Conservation (phyloP, 2,888 invertebrate genomes). For the Drosophila putrida region DNA sequence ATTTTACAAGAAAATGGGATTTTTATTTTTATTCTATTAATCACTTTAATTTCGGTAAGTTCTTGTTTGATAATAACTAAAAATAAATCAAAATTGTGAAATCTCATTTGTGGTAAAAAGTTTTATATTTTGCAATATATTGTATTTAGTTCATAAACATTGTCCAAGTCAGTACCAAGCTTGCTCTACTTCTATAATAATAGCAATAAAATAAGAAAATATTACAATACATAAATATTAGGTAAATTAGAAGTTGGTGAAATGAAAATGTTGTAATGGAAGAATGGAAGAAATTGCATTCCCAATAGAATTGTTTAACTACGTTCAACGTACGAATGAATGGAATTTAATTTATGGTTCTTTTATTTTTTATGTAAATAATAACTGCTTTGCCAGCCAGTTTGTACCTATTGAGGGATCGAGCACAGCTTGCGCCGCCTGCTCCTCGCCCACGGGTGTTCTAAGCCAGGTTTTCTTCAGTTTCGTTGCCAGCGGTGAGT, state of each 20-base stretch:
- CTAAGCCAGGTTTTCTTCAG: constrained; percentile 91
- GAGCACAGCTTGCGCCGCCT: constrained; percentile 89
- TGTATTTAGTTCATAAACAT: constrained; percentile 7
- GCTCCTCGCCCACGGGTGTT: constrained; percentile 90
- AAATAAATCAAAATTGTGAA: neutral
- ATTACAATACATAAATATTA: constrained; percentile 24
- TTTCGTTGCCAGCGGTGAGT: constrained; percentile 89
- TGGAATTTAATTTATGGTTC: constrained; percentile 10
- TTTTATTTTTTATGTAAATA: constrained; percentile 13
- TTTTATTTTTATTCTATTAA: too few species aligned
- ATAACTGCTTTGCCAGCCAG: constrained; percentile 34
- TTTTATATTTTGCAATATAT: neutral
- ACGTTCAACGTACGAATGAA: constrained; percentile 20
- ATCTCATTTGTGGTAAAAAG: neutral
- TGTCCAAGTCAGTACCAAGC: constrained; percentile 33
- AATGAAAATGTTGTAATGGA: constrained; percentile 12
- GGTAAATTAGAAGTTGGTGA: neutral
- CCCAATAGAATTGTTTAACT: constrained; percentile 20
- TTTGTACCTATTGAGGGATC: constrained; percentile 88
- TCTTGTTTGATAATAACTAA: too few species aligned
- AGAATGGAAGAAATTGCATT: constrained; percentile 42
- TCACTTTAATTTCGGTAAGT: too few species aligned
- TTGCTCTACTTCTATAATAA: constrained; percentile 7
- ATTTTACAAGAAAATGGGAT: neutral
- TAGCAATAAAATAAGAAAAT: constrained; percentile 16